Evolutionary conservation across 2,888 invertebrate species (phyloP).

Genomic region (Volucella inanis): DNA sequence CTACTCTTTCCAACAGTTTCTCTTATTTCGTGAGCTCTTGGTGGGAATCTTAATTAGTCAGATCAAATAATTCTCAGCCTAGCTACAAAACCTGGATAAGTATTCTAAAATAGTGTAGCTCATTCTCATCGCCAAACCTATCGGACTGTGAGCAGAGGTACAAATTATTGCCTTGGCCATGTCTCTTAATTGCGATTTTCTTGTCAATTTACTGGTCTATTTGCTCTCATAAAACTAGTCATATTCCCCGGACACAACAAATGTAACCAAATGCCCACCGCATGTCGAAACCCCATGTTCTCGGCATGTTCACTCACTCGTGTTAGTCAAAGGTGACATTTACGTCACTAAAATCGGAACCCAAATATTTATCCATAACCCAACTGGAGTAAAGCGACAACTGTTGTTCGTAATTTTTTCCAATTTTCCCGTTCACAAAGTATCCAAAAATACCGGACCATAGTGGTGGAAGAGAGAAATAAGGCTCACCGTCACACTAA

Average conservation of each 20-base stretch:
- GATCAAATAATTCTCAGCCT: too few species aligned
- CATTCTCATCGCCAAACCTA: too few species aligned
- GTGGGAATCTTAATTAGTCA: too few species aligned
- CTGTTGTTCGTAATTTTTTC: constrained; percentile 34
- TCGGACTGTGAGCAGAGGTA: too few species aligned
- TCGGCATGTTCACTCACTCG: constrained; percentile 1
- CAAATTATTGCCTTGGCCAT: too few species aligned
- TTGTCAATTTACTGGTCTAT: too few species aligned
- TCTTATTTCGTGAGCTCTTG: too few species aligned
- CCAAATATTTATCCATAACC: constrained; percentile 13
- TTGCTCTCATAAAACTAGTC: too few species aligned
- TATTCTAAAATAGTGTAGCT: too few species aligned
- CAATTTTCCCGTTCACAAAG: constrained; percentile 43
- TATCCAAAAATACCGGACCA: background rate
- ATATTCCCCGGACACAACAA: background rate
- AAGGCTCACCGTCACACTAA: background rate
- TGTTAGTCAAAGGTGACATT: constrained; percentile 44
- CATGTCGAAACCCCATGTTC: background rate
- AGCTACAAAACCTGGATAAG: too few species aligned
- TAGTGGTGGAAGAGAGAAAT: background rate
- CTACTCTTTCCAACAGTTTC: too few species aligned
- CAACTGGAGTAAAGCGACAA: background rate
- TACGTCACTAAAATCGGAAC: background rate
- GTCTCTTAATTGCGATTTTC: too few species aligned
- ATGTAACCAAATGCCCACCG: constrained; percentile 11